phyloP scores from a whole-genome alignment of 1,140 invertebrate species.

The Gonatopus flavifemur region DNA sequence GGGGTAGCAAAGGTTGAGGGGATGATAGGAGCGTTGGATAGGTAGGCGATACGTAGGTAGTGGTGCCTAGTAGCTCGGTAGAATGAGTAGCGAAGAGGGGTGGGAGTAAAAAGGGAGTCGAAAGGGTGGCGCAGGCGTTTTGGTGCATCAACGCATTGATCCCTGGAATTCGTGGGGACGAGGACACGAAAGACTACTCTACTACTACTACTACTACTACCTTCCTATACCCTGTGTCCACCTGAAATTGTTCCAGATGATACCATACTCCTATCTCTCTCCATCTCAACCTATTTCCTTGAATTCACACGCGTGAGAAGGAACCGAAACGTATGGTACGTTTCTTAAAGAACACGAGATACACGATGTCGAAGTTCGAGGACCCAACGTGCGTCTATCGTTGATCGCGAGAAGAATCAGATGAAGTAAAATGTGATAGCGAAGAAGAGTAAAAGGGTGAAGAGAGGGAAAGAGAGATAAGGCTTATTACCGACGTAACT shows the following conservation, averaged over 20 bases:
- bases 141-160: slow-evolving; percentile 54
- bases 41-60: slow-evolving; percentile 6
- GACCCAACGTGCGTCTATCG: slow-evolving; percentile 35
- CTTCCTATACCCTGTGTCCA: background rate
- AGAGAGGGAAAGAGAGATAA: background rate
- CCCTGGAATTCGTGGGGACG: slow-evolving; percentile 48
- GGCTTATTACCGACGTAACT: slow-evolving; percentile 12
- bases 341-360: background rate
- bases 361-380: too few relatives aligned
- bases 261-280: too few relatives aligned
- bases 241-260: background rate
- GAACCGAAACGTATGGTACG: background rate
- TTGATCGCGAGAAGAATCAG: slow-evolving; percentile 20
- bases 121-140: slow-evolving; percentile 51
- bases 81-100: slow-evolving; percentile 19
- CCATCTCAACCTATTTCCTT: too few relatives aligned
- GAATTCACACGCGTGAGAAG: too few relatives aligned
- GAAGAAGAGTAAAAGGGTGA: background rate
- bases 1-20: slow-evolving; percentile 13
- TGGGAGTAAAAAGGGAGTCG: slow-evolving; percentile 16
- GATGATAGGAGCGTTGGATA: background rate
- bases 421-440: background rate
- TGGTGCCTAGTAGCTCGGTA: too few relatives aligned
- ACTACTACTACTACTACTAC: background rate
- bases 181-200: slow-evolving; percentile 13